Evolutionary conservation across 2,888 invertebrate species (phyloP), one percentile per base, ranked within the genome.

Genomic region (Drosophila helvetica): DNA sequence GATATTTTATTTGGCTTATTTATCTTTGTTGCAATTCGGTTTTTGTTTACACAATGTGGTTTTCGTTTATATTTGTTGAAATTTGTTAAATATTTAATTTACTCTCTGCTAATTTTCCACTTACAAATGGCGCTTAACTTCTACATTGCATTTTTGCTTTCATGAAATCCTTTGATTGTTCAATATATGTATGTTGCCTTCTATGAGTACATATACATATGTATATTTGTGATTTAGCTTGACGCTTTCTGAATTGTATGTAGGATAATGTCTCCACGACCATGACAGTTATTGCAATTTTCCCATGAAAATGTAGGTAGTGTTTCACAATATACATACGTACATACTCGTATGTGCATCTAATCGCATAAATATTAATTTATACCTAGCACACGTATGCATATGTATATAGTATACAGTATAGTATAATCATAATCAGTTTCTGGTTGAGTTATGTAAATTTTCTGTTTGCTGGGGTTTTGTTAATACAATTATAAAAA

Each of bases 1-100:
- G 38, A 65, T 25, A 64, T 74, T 83, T 84, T 84, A 84, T 84
- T 84, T 84, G 86, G 83, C 86, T 86, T 77, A 85, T 82, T 82
- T 75, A 77, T 83, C 71, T 86, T 86, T 73, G 67, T 73, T 83
- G 79, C 75, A 86, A 74, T 79, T 79, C 54, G 61, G 55, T 75
- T 85, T 51, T 53, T 63, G 74, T 65, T 79, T 80, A 80, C 77
- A 86, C 75, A 83, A 75, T 80, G 74, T 72, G 60, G 50, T 61
- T 74, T 67, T 69, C 74, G 63, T 67, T 60, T 81, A 48, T 48
- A 73, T 82, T 85, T 83, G 86, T 80, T 67, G n/a, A n/a, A n/a
- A n/a, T 62, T 64, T 58, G 15, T 15, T 38, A 52, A 47, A 60
- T 51, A 38, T 48, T 52, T 50, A 53, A 50, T 47, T 48, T 18